These are phyloP conservation scores for Himalopsyche kuldschensis DNA, from an alignment of 2,888 invertebrate species.

Conservation along the genomic window DNA sequence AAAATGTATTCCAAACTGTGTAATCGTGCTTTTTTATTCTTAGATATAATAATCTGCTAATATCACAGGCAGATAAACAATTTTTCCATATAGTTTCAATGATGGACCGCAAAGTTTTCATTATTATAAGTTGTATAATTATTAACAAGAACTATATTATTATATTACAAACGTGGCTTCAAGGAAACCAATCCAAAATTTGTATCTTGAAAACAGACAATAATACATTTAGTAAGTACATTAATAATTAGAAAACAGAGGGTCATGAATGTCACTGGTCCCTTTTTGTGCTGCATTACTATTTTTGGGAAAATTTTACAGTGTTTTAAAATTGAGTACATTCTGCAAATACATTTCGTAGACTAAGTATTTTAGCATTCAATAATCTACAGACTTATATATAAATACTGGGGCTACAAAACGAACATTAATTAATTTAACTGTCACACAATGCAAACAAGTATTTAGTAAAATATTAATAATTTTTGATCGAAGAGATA, in stretches of 20 bases:
- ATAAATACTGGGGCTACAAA: neutral
- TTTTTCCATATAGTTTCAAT: slow-evolving; percentile 23
- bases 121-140: slow-evolving; percentile 14
- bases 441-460: no score
- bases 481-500: no score
- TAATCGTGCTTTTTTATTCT: slow-evolving; percentile 15
- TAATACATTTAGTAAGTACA: slow-evolving; percentile 26
- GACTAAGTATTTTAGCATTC: neutral
- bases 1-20: neutral
- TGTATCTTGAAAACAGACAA: slow-evolving; percentile 29
- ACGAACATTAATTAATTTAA: no score
- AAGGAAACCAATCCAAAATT: slow-evolving; percentile 7
- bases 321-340: neutral
- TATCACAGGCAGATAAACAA: slow-evolving; percentile 40
- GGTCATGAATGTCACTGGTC: slow-evolving; percentile 32
- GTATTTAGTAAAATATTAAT: no score
- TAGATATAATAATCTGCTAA: slow-evolving; percentile 36
- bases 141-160: slow-evolving; percentile 13
- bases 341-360: neutral
- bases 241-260: slow-evolving; percentile 16
- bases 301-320: neutral
- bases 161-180: slow-evolving; percentile 10
- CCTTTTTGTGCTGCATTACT: slow-evolving; percentile 32
- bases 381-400: neutral
- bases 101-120: slow-evolving; percentile 34